phyloP scores from a whole-genome alignment of 1,140 invertebrate species.

The Anadara kagoshimensis region DNA sequence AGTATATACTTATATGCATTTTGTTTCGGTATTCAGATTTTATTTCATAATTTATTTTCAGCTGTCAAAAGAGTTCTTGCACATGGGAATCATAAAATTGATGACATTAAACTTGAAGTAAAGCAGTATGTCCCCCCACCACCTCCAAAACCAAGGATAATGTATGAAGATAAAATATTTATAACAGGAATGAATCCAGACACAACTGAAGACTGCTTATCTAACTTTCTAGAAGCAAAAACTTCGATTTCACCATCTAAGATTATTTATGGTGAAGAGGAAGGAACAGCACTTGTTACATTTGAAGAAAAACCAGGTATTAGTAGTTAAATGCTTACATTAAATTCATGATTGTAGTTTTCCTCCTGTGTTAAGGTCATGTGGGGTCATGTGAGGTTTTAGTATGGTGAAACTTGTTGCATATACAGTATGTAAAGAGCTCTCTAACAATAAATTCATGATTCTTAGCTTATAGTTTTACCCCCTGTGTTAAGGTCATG shows the following conservation, averaged over 20 bases:
- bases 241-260: conserved; percentile 12
- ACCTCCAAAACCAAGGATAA: conserved; percentile 12
- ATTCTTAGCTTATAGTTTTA: no score
- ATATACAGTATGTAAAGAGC: no score
- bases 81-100: conserved; percentile 29
- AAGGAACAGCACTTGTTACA: conserved; percentile 30
- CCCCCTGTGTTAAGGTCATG: no score
- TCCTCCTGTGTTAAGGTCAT: no score
- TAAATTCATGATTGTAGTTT: no score
- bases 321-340: no score
- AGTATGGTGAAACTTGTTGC: no score
- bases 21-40: not conserved
- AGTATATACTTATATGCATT: no score
- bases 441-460: no score
- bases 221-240: conserved; percentile 44
- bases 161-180: conserved; percentile 30
- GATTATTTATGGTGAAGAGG: conserved; percentile 36
- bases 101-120: conserved; percentile 26
- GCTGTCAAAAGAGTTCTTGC: conserved; percentile 29
- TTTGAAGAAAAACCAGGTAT: conserved; percentile 25
- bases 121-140: conserved; percentile 26
- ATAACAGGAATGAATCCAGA: conserved; percentile 29
- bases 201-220: conserved; percentile 38
- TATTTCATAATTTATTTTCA: conserved; percentile 1
- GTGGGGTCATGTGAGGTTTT: no score